Evolutionary conservation across 2,113 vertebrate species (phyloP).

Genomic region (Megaptera novaeangliae): DNA sequence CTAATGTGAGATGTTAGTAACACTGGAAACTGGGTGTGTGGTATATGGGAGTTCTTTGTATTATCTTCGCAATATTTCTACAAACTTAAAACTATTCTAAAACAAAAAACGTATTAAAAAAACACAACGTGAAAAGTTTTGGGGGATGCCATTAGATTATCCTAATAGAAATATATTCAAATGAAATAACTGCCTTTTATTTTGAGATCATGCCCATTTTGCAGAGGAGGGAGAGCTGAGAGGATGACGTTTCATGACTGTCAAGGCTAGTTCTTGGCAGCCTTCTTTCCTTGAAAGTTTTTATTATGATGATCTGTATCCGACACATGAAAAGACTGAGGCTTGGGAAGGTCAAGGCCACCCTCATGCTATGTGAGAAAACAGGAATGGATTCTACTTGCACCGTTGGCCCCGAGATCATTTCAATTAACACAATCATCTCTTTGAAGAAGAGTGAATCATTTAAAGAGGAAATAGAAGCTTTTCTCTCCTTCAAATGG

Average conservation of each 20-base stretch:
- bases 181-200: not conserved
- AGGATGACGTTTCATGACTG: rapidly evolving
- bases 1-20: not conserved
- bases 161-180: not conserved
- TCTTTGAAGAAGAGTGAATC: not conserved
- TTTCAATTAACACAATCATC: not conserved
- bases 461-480: not conserved
- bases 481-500: not conserved
- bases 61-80: not conserved
- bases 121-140: not conserved
- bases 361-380: rapidly evolving
- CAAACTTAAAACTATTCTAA: not conserved
- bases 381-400: rapidly evolving
- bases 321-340: rapidly evolving
- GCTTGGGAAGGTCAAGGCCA: not conserved
- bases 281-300: not conserved
- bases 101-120: not conserved
- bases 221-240: not conserved
- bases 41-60: not conserved
- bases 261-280: not conserved
- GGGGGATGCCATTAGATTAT: not conserved
- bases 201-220: not conserved
- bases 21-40: not conserved
- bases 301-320: rapidly evolving
- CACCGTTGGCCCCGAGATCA: rapidly evolving